Conservation (phyloP, 2,888 invertebrate genomes). For the Acronicta aceris region DNA sequence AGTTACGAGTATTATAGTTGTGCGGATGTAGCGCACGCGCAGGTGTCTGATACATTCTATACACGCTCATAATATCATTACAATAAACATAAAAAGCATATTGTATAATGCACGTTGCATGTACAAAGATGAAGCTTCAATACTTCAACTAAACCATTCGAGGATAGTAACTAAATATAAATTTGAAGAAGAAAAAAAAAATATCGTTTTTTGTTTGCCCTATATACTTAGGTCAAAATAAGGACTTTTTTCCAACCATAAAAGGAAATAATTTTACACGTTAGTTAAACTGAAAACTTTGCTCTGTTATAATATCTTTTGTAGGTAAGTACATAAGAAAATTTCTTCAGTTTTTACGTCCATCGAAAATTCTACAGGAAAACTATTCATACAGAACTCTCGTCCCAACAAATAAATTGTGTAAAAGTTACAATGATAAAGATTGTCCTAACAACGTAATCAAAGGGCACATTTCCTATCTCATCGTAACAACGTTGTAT, state of each 20-base stretch:
- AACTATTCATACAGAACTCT: too few relatives aligned
- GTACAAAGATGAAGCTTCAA: constrained; percentile 28
- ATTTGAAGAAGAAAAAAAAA: too few relatives aligned
- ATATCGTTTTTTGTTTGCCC: too few relatives aligned
- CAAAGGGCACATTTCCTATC: constrained; percentile 33
- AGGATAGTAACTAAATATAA: constrained; percentile 12
- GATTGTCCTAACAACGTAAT: constrained; percentile 29
- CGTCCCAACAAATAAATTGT: too few relatives aligned
- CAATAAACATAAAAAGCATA: constrained; percentile 33
- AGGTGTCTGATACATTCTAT: constrained; percentile 39
- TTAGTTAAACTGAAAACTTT: too few relatives aligned
- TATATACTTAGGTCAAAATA: too few relatives aligned
- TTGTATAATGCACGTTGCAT: constrained; percentile 31
- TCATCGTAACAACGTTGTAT: constrained; percentile 34
- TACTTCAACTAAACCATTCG: constrained; percentile 27
- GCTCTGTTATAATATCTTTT: too few relatives aligned
- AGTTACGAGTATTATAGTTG: constrained; percentile 32
- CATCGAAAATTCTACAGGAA: too few relatives aligned
- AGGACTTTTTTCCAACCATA: too few relatives aligned
- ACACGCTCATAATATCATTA: constrained; percentile 30
- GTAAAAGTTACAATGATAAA: not conserved
- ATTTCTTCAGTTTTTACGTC: too few relatives aligned
- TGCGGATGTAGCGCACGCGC: constrained; percentile 29
- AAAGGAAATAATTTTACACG: too few relatives aligned
- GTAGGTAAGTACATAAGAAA: too few relatives aligned